These are phyloP conservation scores for Andrena dorsata DNA, from an alignment of 2,888 invertebrate species.

Conservation along the genomic window DNA sequence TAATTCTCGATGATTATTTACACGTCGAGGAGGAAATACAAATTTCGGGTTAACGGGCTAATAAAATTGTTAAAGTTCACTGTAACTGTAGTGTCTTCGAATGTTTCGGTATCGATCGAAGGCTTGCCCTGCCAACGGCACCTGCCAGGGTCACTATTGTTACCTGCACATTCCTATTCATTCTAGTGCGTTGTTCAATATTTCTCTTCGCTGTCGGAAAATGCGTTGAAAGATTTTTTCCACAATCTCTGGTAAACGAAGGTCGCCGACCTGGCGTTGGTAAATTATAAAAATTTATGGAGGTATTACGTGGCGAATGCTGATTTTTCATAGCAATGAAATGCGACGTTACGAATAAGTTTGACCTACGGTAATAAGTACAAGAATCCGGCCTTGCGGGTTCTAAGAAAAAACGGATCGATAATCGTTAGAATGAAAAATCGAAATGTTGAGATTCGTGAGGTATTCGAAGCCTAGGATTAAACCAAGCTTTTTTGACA, in stretches of 20 bases:
- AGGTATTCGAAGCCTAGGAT: conserved; percentile 14
- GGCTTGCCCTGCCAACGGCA: conserved; percentile 42
- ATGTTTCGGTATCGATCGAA: conserved; percentile 60
- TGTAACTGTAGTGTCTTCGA: conserved; percentile 37
- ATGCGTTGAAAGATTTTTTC: background rate
- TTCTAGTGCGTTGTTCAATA: background rate
- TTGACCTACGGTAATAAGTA: conserved; percentile 24
- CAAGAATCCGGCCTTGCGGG: conserved; percentile 28
- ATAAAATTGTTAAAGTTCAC: conserved; percentile 23
- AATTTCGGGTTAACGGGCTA: no score
- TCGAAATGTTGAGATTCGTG: conserved; percentile 24
- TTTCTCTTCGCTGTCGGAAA: background rate
- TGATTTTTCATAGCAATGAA: background rate
- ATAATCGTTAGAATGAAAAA: conserved; percentile 35
- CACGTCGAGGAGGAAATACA: no score
- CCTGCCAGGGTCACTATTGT: conserved; percentile 20
- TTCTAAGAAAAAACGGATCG: conserved; percentile 34
- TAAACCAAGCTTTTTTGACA: no score
- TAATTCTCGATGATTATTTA: no score
- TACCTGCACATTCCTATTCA: conserved; percentile 22
- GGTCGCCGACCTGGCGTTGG: no score
- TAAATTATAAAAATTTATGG: no score
- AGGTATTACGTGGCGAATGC: background rate
- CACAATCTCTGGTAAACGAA: background rate
- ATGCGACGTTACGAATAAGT: conserved; percentile 6